These are phyloP conservation scores for Bostrychus sinensis DNA, from an alignment of 2,113 vertebrate genomes.

Conservation along the genomic window DNA sequence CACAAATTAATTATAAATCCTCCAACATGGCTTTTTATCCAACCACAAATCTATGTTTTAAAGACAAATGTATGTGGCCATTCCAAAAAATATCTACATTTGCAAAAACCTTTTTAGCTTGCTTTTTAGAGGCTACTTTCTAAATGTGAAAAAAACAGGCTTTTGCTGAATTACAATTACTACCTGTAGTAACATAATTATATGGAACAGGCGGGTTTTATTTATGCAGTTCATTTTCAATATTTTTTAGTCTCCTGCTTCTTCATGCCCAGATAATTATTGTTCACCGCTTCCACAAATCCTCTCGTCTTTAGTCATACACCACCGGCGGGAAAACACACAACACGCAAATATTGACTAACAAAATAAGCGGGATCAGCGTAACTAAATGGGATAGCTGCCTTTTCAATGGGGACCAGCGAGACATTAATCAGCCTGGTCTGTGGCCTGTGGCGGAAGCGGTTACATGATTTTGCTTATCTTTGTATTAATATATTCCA, in stretches of 20 bases:
- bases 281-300: conserved; percentile 51
- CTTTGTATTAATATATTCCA: conserved; percentile 65
- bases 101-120: too few species aligned
- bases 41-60: too few species aligned
- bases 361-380: conserved; percentile 65
- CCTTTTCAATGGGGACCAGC: conserved; percentile 62
- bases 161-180: not conserved
- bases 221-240: conserved; percentile 28
- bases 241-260: conserved; percentile 23
- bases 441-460: conserved; percentile 43
- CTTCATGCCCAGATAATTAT: conserved; percentile 53
- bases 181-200: conserved; percentile 13
- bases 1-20: too few species aligned
- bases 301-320: conserved; percentile 49
- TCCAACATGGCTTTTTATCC: too few species aligned
- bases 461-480: conserved; percentile 64
- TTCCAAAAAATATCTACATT: too few species aligned
- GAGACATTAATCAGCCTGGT: conserved; percentile 69
- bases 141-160: not conserved
- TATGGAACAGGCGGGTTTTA: conserved; percentile 7
- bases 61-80: too few species aligned
- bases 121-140: too few species aligned
- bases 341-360: conserved; percentile 65
- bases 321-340: conserved; percentile 30
- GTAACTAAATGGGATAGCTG: conserved; percentile 67